Evolutionary conservation across 2,888 invertebrate species (phyloP), one percentile per base, ranked within the genome.

Genomic region (Acronicta alni): DNA sequence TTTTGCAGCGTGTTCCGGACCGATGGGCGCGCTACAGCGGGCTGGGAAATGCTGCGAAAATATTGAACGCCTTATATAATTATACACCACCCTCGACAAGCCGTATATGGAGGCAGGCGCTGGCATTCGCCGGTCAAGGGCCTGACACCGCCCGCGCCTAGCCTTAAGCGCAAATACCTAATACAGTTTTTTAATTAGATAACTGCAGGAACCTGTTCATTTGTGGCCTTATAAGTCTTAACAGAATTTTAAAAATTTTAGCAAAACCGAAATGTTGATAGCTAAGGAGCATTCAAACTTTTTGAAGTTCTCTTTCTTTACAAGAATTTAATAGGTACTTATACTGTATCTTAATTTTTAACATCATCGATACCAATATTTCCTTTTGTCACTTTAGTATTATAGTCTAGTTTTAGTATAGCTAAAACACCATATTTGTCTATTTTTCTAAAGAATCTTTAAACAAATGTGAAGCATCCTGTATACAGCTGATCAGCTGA

Each of bases 21-120:
- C 80, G 85, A 65, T 82, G 85, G 74, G 66, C 75, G 74, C 72
- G 76, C 58, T 72, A 77, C 77, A 75, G 72, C 68, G 67, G 71
- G 84, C 89, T 90, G 93, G 89, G 90, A 91, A 90, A 88, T 82
- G 75, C 81, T 79, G 82, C 81, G 87, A 86, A 87, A 88, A 81
- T 76, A 75, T 69, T 65, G 54, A 71, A 59, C 72, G 66, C 61
- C 61, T 60, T 67, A 48, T 61, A 58, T 75, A 77, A 77, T 79
- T 79, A 69, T 55, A 80, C 60, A 52, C 47, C 77, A 74, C 77
- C 78, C 79, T 76, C 66, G 49, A 32, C 46, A 2, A 46, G 67
- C 80, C 79, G 46, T 81, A 75, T 75, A 81, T 61, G 78, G 83
- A 12, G 66, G 55, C 62, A 64, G 26, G 46, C 39, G 42, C 69